phyloP scores from a whole-genome alignment of 2,113 vertebrate genomes.

The Noctilio leporinus region DNA sequence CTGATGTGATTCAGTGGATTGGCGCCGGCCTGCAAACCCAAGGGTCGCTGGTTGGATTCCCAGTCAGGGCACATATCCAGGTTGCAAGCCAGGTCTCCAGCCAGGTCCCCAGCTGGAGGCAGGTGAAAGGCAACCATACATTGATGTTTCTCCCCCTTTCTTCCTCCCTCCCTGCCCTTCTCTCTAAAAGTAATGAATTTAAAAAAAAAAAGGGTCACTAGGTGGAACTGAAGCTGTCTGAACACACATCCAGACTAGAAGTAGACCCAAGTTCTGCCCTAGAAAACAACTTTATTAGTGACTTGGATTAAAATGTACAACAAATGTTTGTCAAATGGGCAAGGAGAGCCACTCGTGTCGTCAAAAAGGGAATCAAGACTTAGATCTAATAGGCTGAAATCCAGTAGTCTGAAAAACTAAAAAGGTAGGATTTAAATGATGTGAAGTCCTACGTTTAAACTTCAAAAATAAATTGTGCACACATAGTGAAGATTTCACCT shows the following conservation, averaged over 20 bases:
- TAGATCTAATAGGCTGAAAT: not conserved
- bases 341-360: not conserved
- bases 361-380: not conserved
- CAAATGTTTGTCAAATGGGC: not conserved
- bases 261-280: not conserved
- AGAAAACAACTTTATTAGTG: constrained; percentile 20
- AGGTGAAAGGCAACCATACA: too few species aligned
- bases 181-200: too few species aligned
- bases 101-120: too few species aligned
- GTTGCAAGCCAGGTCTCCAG: too few species aligned
- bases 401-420: not conserved
- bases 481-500: not conserved
- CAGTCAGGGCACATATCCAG: too few species aligned
- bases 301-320: constrained; percentile 7
- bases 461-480: constrained; percentile 36
- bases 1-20: too few species aligned
- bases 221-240: constrained; percentile 8
- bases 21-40: too few species aligned
- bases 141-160: too few species aligned
- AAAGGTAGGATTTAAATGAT: not conserved
- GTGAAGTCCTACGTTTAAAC: constrained; percentile 8
- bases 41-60: too few species aligned
- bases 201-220: constrained; percentile 30
- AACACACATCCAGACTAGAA: not conserved
- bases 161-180: too few species aligned